These are phyloP conservation scores for Drosophila ananassae DNA, from an alignment of 1,140 invertebrate genomes.

Conservation along the genomic window DNA sequence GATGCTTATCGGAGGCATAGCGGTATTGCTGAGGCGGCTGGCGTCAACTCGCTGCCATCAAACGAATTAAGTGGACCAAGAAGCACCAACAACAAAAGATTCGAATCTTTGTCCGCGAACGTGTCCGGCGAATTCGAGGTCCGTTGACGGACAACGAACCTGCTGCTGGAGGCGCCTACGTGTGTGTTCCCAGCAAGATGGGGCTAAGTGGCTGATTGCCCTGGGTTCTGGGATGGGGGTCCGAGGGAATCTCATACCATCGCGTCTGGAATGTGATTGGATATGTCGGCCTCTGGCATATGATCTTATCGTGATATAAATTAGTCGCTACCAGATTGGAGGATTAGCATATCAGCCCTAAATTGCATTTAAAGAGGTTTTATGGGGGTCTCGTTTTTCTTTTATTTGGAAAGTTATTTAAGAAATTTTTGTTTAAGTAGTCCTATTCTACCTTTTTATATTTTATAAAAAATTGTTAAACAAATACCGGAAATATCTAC, in stretches of 20 bases:
- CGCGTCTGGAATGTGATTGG: conserved; percentile 21
- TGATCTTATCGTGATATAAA: conserved; percentile 62
- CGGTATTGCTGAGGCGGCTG: conserved; percentile 45
- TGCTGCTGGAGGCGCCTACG: conserved; percentile 50
- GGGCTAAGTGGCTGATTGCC: conserved; percentile 60
- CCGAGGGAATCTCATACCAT: not conserved
- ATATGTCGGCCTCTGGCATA: conserved; percentile 33
- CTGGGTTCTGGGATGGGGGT: conserved; percentile 1
- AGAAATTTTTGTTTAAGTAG: too few relatives aligned
- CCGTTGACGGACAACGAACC: conserved; percentile 32
- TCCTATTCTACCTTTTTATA: not conserved
- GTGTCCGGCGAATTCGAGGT: conserved; percentile 30
- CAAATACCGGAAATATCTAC: not conserved
- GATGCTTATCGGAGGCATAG: conserved; percentile 62
- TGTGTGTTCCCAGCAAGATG: conserved; percentile 65
- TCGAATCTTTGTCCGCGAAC: conserved; percentile 25
- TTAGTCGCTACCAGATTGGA: conserved; percentile 32
- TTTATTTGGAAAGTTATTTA: not conserved
- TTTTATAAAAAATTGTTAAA: not conserved
- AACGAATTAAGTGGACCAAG: conserved; percentile 64
- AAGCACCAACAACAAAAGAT: not conserved
- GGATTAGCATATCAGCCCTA: conserved; percentile 8
- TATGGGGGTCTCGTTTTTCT: not conserved
- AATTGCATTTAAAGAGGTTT: conserved; percentile 4
- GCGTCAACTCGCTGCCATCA: conserved; percentile 70